Conservation (phyloP, 1,140 invertebrate species). For the Drosophila kurseongensis region DNA sequence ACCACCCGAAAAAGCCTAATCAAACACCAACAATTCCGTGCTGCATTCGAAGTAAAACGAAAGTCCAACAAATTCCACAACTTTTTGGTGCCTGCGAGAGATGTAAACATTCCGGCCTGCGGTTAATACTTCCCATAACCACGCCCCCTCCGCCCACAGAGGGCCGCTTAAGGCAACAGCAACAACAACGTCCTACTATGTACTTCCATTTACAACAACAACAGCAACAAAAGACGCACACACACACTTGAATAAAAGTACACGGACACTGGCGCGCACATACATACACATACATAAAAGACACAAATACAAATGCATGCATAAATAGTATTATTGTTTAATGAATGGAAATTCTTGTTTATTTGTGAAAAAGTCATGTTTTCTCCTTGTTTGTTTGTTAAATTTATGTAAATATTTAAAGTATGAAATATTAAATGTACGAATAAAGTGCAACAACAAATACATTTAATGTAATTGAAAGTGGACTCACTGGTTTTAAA, state of each 20-base stretch:
- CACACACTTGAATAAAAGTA: conserved; percentile 37
- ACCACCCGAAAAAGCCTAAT: conserved; percentile 44
- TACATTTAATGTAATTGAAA: conserved; percentile 80
- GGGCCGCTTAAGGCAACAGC: conserved; percentile 19
- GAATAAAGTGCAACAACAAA: conserved; percentile 83
- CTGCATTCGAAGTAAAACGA: conserved; percentile 36
- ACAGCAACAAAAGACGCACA: conserved; percentile 36
- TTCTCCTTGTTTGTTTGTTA: conserved; percentile 82
- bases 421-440: conserved; percentile 83
- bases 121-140: conserved; percentile 57
- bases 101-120: conserved; percentile 80
- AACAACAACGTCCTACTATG: conserved; percentile 66
- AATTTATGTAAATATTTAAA: conserved; percentile 84
- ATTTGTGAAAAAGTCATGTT: conserved; percentile 83
- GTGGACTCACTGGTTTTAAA: background rate
- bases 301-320: conserved; percentile 74
- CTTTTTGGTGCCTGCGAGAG: conserved; percentile 48
- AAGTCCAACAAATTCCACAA: conserved; percentile 64
- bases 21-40: conserved; percentile 56
- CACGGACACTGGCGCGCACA: conserved; percentile 15
- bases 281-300: conserved; percentile 37
- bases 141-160: conserved; percentile 3
- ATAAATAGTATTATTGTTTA: conserved; percentile 83
- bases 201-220: conserved; percentile 61
- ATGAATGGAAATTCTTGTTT: conserved; percentile 83